A percentile compares a stretch with the other conserved stretches of the same genome.
These are phyloP conservation scores for Parnassius apollo DNA, from an alignment of 2,888 invertebrate species.

Conservation along the genomic window DNA sequence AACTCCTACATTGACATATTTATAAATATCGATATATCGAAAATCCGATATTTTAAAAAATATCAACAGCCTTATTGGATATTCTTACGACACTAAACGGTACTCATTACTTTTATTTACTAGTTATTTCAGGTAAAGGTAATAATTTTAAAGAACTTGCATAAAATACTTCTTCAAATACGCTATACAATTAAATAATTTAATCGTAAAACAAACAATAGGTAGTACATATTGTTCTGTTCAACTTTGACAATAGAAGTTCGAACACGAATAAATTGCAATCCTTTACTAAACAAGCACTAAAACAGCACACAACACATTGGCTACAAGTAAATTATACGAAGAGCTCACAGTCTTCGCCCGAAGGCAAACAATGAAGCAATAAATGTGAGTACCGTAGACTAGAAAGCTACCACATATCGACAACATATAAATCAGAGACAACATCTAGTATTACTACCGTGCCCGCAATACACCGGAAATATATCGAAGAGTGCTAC, in stretches of 20 bases:
- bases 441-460: conserved; percentile 54
- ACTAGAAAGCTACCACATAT: conserved; percentile 68
- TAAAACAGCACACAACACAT: conserved; percentile 53
- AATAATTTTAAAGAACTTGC: too few relatives aligned
- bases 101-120: too few relatives aligned
- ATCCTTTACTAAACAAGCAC: conserved; percentile 55
- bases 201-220: conserved; percentile 14
- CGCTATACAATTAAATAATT: conserved; percentile 13
- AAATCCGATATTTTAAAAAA: too few relatives aligned
- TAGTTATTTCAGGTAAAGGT: too few relatives aligned
- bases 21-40: too few relatives aligned
- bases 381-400: conserved; percentile 63
- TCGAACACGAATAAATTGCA: conserved; percentile 48
- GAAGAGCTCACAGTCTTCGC: conserved; percentile 53
- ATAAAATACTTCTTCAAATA: too few relatives aligned
- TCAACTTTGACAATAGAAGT: conserved; percentile 42
- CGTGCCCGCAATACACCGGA: conserved; percentile 42
- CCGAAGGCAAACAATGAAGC: conserved; percentile 73
- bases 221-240: conserved; percentile 13
- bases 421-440: conserved; percentile 71
- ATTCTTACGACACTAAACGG: too few relatives aligned
- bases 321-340: conserved; percentile 67
- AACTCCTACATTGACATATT: too few relatives aligned
- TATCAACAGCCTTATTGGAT: too few relatives aligned
- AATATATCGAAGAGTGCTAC: conserved; percentile 48